Conservation (phyloP, 2,888 invertebrate genomes). For the Horisme vitalbata region DNA sequence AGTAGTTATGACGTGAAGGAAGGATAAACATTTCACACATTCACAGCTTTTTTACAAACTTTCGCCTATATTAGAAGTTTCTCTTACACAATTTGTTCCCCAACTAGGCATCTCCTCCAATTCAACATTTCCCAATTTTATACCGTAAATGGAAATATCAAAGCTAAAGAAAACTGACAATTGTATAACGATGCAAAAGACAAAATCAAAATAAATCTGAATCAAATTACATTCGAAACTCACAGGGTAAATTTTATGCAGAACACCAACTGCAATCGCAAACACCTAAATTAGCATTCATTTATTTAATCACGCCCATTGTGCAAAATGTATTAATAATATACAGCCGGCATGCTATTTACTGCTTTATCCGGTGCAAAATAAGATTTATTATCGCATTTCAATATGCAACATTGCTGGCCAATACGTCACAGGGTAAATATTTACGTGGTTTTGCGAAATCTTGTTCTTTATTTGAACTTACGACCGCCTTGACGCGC, state of each 20-base stretch:
- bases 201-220: slow-evolving; percentile 8
- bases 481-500: slow-evolving; percentile 31
- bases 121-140: too few relatives aligned
- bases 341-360: slow-evolving; percentile 26
- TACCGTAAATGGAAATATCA: too few relatives aligned
- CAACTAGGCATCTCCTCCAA: too few relatives aligned
- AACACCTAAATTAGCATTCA: slow-evolving; percentile 33
- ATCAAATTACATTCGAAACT: slow-evolving; percentile 13
- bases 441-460: slow-evolving; percentile 41
- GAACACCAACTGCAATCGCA: slow-evolving; percentile 27
- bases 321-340: slow-evolving; percentile 28
- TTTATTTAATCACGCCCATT: slow-evolving; percentile 26
- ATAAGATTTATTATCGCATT: slow-evolving; percentile 33
- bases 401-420: slow-evolving; percentile 28
- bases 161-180: too few relatives aligned
- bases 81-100: too few relatives aligned
- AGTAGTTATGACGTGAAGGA: too few relatives aligned
- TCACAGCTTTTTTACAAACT: too few relatives aligned
- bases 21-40: too few relatives aligned
- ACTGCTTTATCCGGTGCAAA: slow-evolving; percentile 23
- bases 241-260: slow-evolving; percentile 18
- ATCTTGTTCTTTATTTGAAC: slow-evolving; percentile 41
- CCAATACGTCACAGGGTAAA: slow-evolving; percentile 38
- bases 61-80: too few relatives aligned
- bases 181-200: too few relatives aligned